These are phyloP conservation scores for Bombus sylvicola DNA, from an alignment of 1,140 invertebrate species.

Conservation along the genomic window DNA sequence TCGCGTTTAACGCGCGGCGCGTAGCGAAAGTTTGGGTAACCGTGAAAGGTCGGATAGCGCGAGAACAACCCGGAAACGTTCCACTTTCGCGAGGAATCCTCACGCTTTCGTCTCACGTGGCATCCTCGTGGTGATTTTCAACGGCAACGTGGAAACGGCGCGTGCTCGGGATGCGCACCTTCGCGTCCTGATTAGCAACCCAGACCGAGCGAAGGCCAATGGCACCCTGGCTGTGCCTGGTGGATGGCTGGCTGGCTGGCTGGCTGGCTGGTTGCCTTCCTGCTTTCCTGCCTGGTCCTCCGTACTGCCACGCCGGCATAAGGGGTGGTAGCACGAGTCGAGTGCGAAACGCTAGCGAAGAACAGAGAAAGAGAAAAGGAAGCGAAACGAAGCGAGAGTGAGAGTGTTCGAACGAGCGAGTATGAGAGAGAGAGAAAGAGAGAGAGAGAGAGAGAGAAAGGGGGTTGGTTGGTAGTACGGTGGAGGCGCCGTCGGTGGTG, in stretches of 20 bases:
- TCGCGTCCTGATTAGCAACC: conserved; percentile 75
- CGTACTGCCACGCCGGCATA: conserved; percentile 21
- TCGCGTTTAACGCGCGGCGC: neutral
- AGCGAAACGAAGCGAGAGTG: conserved; percentile 10
- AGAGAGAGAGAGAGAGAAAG: conserved; percentile 4
- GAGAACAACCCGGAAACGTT: conserved; percentile 67
- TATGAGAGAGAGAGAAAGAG: conserved; percentile 6
- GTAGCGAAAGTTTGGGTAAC: conserved; percentile 54
- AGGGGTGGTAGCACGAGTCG: conserved; percentile 46
- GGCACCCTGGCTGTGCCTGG: conserved; percentile 57
- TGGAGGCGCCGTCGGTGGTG: conserved; percentile 36
- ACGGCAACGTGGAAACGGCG: conserved; percentile 68
- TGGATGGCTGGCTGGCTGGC: conserved; percentile 50
- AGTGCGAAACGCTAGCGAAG: conserved; percentile 34
- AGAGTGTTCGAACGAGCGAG: conserved; percentile 25
- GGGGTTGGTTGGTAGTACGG: conserved; percentile 54
- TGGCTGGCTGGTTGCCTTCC: conserved; percentile 42
- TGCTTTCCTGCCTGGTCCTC: conserved; percentile 48
- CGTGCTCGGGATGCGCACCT: conserved; percentile 77
- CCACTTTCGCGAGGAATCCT: conserved; percentile 77
- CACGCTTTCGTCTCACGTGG: conserved; percentile 73
- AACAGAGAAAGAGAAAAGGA: conserved; percentile 45
- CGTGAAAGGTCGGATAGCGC: conserved; percentile 28
- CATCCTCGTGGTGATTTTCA: conserved; percentile 70
- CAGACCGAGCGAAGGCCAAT: conserved; percentile 71